Percentiles rank a stretch among this genome's conserved stretches.
These are phyloP conservation scores for Oscheius myriophilus DNA, from an alignment of 2,888 invertebrate species.

Conservation along the genomic window DNA sequence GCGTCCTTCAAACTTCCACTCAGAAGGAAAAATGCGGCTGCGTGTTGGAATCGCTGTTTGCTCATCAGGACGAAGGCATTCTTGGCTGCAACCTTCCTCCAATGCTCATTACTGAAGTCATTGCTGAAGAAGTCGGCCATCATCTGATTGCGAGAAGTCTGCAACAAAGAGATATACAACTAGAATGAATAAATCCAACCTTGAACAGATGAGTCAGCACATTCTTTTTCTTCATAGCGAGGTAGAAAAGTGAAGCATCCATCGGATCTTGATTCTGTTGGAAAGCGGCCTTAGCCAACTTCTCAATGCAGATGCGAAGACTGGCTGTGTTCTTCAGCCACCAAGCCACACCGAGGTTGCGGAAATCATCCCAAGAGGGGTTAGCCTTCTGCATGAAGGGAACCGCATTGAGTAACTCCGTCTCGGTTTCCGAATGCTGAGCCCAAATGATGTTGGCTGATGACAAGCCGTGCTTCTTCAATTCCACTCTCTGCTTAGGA, in stretches of 20 bases:
- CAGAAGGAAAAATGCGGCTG: constrained; percentile 95
- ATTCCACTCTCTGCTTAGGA: constrained; percentile 82
- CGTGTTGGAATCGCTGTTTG: constrained; percentile 94
- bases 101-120: constrained; percentile 89
- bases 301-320: constrained; percentile 86
- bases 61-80: constrained; percentile 96
- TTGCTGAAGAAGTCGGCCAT: constrained; percentile 95
- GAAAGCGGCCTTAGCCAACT: constrained; percentile 91
- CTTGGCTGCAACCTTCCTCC: constrained; percentile 91
- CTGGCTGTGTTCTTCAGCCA: constrained; percentile 89
- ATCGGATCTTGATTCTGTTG: constrained; percentile 91
- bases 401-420: constrained; percentile 85
- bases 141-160: constrained; percentile 84
- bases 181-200: constrained; percentile 56
- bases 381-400: constrained; percentile 77
- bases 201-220: constrained; percentile 91
- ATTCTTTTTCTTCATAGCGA: constrained; percentile 97
- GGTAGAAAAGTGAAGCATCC: constrained; percentile 94
- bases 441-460: constrained; percentile 93
- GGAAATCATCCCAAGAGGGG: constrained; percentile 85
- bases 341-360: constrained; percentile 93
- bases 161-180: too few relatives aligned
- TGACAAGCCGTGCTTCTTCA: constrained; percentile 57
- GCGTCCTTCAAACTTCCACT: constrained; percentile 94
- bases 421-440: constrained; percentile 96